Conservation (phyloP, 2,888 invertebrate genomes). For the Leucophora obtusa region DNA sequence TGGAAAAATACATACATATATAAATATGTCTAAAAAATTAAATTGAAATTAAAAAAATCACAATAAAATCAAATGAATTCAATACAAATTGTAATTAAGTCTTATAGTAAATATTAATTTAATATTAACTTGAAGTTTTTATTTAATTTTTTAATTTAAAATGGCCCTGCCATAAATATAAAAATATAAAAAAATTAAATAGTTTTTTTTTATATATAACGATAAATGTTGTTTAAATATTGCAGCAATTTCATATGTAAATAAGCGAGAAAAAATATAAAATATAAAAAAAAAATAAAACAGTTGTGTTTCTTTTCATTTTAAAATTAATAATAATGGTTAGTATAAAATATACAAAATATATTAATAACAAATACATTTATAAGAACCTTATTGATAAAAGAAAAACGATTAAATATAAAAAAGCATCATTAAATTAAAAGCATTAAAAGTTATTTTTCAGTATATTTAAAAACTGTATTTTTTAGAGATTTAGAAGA, state of each 20-base stretch:
- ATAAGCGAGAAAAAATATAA: slow-evolving; percentile 17
- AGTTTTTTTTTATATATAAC: slow-evolving; percentile 29
- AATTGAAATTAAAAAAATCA: slow-evolving; percentile 23
- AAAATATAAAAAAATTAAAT: slow-evolving; percentile 56
- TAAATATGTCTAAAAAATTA: slow-evolving; percentile 6
- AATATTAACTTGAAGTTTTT: background rate
- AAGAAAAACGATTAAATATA: background rate
- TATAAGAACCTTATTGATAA: slow-evolving; percentile 6
- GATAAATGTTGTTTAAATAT: slow-evolving; percentile 49
- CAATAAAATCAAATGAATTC: slow-evolving; percentile 30
- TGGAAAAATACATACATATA: too few relatives aligned
- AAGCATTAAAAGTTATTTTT: slow-evolving; percentile 1
- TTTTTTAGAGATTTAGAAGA: slow-evolving; percentile 11
- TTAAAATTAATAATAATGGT: slow-evolving; percentile 3
- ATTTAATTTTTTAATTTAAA: slow-evolving; percentile 25
- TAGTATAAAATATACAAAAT: slow-evolving; percentile 19
- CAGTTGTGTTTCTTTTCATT: background rate
- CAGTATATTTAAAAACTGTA: background rate
- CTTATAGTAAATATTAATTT: slow-evolving; percentile 23
- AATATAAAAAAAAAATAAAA: slow-evolving; percentile 12
- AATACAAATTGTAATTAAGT: slow-evolving; percentile 13
- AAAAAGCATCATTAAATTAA: slow-evolving; percentile 6
- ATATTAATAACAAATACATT: background rate
- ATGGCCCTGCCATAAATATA: slow-evolving; percentile 65
- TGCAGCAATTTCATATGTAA: slow-evolving; percentile 26